Evolutionary conservation across 2,113 vertebrate species (phyloP).

Genomic region (Tetrax tetrax): DNA sequence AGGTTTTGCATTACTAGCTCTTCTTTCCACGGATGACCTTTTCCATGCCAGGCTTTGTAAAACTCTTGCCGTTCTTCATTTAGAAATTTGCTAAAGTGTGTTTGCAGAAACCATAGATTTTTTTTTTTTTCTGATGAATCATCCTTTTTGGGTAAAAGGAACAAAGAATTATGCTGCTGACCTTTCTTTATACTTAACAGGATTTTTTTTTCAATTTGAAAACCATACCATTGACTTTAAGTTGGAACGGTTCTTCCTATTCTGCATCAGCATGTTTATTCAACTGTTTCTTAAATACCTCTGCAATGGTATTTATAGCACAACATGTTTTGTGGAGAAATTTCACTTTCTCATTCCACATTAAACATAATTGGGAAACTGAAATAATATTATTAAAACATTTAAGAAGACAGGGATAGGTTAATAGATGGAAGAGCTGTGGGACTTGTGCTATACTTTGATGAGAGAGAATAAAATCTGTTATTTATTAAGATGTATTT

Average conservation of each 20-base stretch:
- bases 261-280: background rate
- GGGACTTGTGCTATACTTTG: background rate
- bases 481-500: background rate
- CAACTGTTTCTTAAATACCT: background rate
- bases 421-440: background rate
- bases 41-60: constrained; percentile 6
- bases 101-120: background rate
- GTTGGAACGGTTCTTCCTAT: background rate
- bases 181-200: constrained; percentile 63
- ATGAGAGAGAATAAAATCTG: background rate
- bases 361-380: background rate
- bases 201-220: background rate
- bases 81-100: constrained; percentile 33
- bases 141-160: constrained; percentile 17
- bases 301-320: background rate
- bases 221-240: background rate
- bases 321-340: background rate
- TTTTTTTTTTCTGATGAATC: background rate
- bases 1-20: background rate
- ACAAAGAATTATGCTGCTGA: constrained; percentile 60
- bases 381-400: background rate
- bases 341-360: background rate
- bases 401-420: background rate
- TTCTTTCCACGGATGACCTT: constrained; percentile 53
- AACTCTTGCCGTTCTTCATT: constrained; percentile 53